Conservation (phyloP, 2,797 vertebrate genomes). For the Sebastes glaucus region DNA sequence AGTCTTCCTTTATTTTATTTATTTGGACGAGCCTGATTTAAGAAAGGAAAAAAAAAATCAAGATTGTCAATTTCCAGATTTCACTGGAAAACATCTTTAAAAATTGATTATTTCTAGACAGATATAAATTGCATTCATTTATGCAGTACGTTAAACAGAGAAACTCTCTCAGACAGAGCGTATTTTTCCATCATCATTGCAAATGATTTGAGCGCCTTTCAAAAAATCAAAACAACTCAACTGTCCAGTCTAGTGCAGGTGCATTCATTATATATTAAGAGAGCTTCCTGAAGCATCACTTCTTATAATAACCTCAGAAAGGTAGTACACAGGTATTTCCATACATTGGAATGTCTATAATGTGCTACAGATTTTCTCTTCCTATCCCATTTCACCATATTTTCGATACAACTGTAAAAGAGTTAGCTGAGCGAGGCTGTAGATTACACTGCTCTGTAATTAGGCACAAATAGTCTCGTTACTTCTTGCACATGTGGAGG, state of each 20-base stretch:
- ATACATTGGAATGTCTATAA: constrained; percentile 66
- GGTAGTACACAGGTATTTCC: constrained; percentile 11
- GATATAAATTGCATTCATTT: constrained; percentile 8
- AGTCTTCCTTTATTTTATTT: constrained; percentile 24
- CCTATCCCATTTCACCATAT: not conserved
- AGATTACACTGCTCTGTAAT: constrained; percentile 9
- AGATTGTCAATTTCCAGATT: constrained; percentile 54
- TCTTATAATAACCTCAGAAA: constrained; percentile 6
- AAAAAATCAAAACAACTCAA: constrained; percentile 5
- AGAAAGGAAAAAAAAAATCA: not conserved
- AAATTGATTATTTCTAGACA: constrained; percentile 27
- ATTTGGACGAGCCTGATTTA: constrained; percentile 40
- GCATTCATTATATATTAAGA: not conserved
- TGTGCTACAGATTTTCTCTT: constrained; percentile 24
- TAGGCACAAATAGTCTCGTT: constrained; percentile 42
- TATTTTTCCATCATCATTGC: not conserved
- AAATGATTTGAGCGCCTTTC: constrained; percentile 2
- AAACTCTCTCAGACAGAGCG: constrained; percentile 4
- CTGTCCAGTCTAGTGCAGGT: not conserved
- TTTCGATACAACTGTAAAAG: not conserved
- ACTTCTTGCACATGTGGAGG: not conserved
- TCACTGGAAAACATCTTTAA: constrained; percentile 3
- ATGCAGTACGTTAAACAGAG: constrained; percentile 19
- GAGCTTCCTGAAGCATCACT: not conserved
- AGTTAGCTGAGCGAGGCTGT: not conserved